These are phyloP conservation scores for Ceyx erithaca DNA, from an alignment of 2,797 vertebrate species.

Conservation along the genomic window DNA sequence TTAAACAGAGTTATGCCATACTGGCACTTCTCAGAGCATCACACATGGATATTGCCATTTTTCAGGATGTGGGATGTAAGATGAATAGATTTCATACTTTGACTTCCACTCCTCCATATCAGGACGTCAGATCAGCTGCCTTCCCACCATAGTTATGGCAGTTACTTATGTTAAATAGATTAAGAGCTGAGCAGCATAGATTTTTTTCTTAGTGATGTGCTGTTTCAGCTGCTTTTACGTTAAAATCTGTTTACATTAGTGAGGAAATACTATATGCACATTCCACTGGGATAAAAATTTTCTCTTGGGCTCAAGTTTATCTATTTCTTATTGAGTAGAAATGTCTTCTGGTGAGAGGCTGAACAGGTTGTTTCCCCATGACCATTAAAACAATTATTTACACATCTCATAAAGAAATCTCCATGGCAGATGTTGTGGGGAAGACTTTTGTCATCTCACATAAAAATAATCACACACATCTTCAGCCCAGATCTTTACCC, in stretches of 20 bases:
- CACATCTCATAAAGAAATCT: not conserved
- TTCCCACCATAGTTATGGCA: conserved; percentile 42
- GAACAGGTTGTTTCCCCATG: not conserved
- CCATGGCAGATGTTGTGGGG: not conserved
- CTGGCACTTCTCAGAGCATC: not conserved
- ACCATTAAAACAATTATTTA: not conserved
- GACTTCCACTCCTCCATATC: conserved; percentile 56
- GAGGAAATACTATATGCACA: not conserved
- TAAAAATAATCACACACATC: not conserved
- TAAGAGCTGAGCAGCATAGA: not conserved
- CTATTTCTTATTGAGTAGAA: not conserved
- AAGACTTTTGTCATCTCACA: not conserved
- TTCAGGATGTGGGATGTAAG: conserved; percentile 13
- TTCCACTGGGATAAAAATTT: not conserved
- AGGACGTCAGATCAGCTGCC: conserved; percentile 32
- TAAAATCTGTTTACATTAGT: conserved; percentile 4
- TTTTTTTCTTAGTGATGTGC: conserved; percentile 2
- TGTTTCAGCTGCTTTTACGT: conserved; percentile 14
- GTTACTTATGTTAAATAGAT: conserved; percentile 55
- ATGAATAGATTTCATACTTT: conserved; percentile 52
- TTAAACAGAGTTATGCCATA: not conserved
- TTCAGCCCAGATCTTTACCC: not conserved
- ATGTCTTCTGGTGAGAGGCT: not conserved
- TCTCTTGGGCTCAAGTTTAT: not conserved
- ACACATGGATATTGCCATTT: not conserved